These are phyloP conservation scores for Odontophorus gujanensis DNA, from an alignment of 2,113 vertebrate genomes.

Conservation along the genomic window DNA sequence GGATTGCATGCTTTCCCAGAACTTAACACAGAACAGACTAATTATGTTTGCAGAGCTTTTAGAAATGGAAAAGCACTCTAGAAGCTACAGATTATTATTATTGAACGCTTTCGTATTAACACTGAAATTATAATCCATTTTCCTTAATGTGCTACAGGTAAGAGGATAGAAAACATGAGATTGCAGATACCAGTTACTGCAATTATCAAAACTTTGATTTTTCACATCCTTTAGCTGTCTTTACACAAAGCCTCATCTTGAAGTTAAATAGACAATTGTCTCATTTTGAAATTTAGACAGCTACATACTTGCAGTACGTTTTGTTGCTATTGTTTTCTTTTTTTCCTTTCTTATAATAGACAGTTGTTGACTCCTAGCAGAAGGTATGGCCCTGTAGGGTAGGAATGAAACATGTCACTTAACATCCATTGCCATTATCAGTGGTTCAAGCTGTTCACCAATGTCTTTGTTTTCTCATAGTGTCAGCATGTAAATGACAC, in stretches of 20 bases:
- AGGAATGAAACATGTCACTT: neutral
- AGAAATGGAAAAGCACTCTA: neutral
- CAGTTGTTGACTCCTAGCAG: neutral
- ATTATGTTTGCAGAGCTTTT: constrained; percentile 12
- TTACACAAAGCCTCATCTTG: neutral
- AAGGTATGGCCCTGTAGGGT: neutral
- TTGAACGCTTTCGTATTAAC: neutral
- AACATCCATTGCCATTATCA: rapidly evolving
- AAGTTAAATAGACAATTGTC: neutral
- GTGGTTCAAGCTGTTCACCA: neutral
- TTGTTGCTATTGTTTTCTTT: neutral
- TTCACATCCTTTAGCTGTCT: neutral
- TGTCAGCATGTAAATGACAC: neutral
- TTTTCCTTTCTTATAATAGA: neutral
- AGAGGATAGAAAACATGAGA: neutral
- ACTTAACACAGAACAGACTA: neutral
- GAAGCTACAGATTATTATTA: neutral
- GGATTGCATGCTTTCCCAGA: neutral
- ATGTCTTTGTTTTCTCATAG: neutral
- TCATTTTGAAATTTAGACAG: neutral
- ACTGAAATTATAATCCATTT: neutral
- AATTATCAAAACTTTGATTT: neutral
- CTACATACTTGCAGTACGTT: neutral
- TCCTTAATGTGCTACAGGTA: neutral
- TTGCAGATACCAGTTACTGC: neutral